A percentile compares a stretch with the other conserved stretches of the same genome.
Evolutionary conservation across 2,888 invertebrate genomes (phyloP).

Genomic region (Adineta ricciae): DNA sequence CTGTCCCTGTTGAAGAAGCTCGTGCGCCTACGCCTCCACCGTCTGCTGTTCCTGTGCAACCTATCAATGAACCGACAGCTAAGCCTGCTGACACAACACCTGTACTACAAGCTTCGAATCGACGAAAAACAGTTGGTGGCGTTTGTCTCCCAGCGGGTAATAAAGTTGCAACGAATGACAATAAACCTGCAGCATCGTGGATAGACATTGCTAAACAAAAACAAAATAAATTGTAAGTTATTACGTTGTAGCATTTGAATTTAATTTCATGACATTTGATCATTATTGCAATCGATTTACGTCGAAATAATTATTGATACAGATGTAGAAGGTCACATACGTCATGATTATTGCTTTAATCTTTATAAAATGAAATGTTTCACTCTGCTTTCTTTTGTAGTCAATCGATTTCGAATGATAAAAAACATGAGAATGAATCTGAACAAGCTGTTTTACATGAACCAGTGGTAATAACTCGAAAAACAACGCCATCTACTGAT

Average conservation of each 20-base stretch:
- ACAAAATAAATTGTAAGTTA: background rate
- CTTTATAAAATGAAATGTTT: no score
- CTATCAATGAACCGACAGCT: background rate
- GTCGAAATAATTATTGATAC: background rate
- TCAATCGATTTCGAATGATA: background rate
- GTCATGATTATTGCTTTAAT: no score
- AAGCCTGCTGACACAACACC: background rate
- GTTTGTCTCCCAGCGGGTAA: background rate
- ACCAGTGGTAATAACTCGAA: background rate
- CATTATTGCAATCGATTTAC: no score
- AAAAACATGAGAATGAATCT: background rate
- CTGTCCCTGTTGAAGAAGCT: background rate
- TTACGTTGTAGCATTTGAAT: background rate
- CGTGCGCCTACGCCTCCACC: background rate
- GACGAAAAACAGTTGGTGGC: slow-evolving; percentile 3
- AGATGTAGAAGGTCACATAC: background rate
- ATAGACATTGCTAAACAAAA: slow-evolving; percentile 5
- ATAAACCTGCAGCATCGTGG: background rate
- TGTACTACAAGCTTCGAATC: background rate
- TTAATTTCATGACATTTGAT: no score
- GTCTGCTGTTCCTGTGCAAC: background rate
- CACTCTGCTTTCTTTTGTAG: background rate
- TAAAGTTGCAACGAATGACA: background rate
- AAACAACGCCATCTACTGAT: background rate
- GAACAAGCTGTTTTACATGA: background rate